A percentile compares a stretch with the other conserved stretches of the same genome.
Evolutionary conservation across 2,113 vertebrate genomes (phyloP).

Genomic region (Lonchura striata): DNA sequence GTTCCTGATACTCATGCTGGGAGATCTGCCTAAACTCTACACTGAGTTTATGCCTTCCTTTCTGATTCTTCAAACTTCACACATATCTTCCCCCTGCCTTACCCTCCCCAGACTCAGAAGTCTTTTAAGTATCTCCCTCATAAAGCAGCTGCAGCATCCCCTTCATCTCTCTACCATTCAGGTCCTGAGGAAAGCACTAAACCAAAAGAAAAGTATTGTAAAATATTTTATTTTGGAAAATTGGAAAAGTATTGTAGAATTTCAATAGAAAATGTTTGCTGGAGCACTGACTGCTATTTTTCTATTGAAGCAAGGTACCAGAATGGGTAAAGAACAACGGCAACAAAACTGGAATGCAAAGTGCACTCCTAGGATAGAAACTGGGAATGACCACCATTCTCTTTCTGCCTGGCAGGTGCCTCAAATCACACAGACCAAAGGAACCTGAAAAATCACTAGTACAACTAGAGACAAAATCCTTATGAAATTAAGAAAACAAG

Average conservation of each 20-base stretch:
- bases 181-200: not conserved
- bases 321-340: not conserved
- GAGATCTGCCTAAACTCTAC: not conserved
- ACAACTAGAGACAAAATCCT: not conserved
- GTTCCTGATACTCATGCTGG: not conserved
- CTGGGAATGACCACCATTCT: not conserved
- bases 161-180: conserved; percentile 22
- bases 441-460: not conserved
- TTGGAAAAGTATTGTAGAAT: not conserved
- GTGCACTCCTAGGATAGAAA: not conserved
- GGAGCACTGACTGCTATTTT: not conserved
- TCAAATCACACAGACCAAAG: not conserved
- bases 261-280: not conserved
- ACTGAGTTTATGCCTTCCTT: not conserved
- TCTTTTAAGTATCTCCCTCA: not conserved
- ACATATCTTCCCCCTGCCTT: not conserved
- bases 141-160: conserved; percentile 13
- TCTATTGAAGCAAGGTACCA: not conserved
- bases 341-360: not conserved
- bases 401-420: not conserved
- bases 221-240: not conserved
- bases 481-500: not conserved
- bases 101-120: not conserved
- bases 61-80: conserved; percentile 8
- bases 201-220: not conserved